Conservation (phyloP, 53 echinoderm and acorn worm species). For the Patiria pectinifera region DNA sequence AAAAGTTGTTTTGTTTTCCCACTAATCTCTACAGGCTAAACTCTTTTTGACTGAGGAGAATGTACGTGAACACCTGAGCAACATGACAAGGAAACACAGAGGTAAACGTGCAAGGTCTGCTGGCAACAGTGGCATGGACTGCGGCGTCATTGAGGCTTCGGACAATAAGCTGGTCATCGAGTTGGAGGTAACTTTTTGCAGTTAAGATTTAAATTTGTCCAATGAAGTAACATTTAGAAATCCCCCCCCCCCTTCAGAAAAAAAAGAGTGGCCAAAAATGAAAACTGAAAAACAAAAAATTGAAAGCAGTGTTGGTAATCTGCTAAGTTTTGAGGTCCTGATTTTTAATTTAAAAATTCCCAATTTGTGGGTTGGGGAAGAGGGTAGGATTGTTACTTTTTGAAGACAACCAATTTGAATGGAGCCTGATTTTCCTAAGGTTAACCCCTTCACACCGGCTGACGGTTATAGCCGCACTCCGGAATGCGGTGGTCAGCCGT, state of each 20-base stretch:
- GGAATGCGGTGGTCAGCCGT: too few relatives aligned
- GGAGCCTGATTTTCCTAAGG: too few relatives aligned
- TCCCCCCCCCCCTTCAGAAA: neutral
- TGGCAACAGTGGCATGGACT: conserved; percentile 37
- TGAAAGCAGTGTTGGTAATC: too few relatives aligned
- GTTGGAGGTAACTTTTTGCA: conserved; percentile 66
- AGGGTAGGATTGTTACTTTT: too few relatives aligned
- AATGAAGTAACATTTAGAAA: neutral
- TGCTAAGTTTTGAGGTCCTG: too few relatives aligned
- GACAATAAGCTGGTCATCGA: conserved; percentile 69
- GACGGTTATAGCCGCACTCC: too few relatives aligned
- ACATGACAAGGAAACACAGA: conserved; percentile 32
- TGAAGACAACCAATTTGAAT: too few relatives aligned
- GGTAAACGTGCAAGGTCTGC: conserved; percentile 20
- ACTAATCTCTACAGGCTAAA: conserved; percentile 60
- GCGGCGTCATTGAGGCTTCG: conserved; percentile 63
- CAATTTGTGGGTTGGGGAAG: too few relatives aligned
- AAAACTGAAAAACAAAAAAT: too few relatives aligned
- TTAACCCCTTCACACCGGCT: too few relatives aligned
- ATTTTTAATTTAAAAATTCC: too few relatives aligned
- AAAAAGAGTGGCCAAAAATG: too few relatives aligned
- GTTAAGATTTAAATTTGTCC: neutral
- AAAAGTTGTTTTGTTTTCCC: neutral
- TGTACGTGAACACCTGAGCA: conserved; percentile 31
- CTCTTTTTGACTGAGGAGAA: conserved; percentile 75